Base-by-base conservation (phyloP, 2,113 vertebrate genomes). In the Amphilophus citrinellus region DNA sequence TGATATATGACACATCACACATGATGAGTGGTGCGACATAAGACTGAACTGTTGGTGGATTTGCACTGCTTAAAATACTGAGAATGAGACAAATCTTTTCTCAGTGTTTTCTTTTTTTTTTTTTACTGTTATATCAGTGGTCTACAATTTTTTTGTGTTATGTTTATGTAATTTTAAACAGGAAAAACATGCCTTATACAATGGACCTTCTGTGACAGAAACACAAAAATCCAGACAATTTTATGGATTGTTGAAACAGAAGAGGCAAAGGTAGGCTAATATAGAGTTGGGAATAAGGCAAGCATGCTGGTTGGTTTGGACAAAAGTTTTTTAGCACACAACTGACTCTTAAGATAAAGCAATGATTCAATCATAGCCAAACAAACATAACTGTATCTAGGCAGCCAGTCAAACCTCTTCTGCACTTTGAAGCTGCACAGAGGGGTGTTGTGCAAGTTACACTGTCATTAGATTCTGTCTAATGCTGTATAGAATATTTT, bases 21-120 rank as follows among this genome's bases (percentile, higher is more conserved):
- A 84, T 77, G 77, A 88, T 79, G 76, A 84, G 22, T 85, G 78
- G 62, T 30, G 58, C 44, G 76, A 50, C 80, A 83, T 75, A 82
- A 84, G 62, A 80, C n/a, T 1, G 2, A 68, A 53, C 71, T 82
- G 84, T 60, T 73, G 76, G 20, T 66, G 78, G 35, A 62, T 84
- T 66, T 76, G 57, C 62, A 47, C 82, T 77, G 81, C 53, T 37
- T 62, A 32, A 58, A 27, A 76, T 47, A 42, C 27, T 77, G 44
- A 15, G 18, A 63, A 65, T 39, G n/a, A 71, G 30, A 82, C 37
- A 80, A n/a, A 56, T 60, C 47, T 60, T 47, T 35, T 84, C 30
- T 3, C 42, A 47, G n/a, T 18, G 24, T 22, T 10, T 9, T 61
- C 9, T 32, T 61, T 27, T 27, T 27, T 27, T 27, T 27, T 61